phyloP scores from a whole-genome alignment of 1,140 invertebrate genomes.

The Bombus waltoni region DNA sequence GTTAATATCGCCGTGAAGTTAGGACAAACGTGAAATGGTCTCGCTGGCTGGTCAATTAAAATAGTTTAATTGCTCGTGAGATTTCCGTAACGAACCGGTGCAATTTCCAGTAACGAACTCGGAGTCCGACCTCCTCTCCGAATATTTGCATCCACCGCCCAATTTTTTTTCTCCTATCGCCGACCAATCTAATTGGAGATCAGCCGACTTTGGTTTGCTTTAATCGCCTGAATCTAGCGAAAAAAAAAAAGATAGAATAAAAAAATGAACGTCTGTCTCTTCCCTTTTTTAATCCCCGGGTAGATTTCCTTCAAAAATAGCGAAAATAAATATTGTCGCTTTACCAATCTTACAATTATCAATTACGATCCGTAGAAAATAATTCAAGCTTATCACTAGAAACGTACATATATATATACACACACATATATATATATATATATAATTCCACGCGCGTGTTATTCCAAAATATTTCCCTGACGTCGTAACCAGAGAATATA shows the following conservation, averaged over 20 bases:
- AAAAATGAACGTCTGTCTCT: not conserved
- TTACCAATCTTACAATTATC: not conserved
- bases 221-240: not conserved
- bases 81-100: slow-evolving; percentile 33
- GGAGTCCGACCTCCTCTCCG: not conserved
- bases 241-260: not conserved
- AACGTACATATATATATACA: not conserved
- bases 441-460: not conserved
- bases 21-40: slow-evolving; percentile 33
- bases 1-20: slow-evolving; percentile 37
- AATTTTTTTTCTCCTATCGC: slow-evolving; percentile 5
- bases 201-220: not conserved
- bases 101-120: slow-evolving; percentile 48
- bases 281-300: too few species aligned
- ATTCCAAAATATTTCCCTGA: not conserved
- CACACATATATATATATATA: not conserved
- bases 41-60: slow-evolving; percentile 38
- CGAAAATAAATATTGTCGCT: not conserved
- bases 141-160: slow-evolving; percentile 21
- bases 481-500: not conserved
- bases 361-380: not conserved
- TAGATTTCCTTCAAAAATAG: not conserved
- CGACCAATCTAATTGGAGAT: slow-evolving; percentile 5
- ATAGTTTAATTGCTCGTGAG: slow-evolving; percentile 44
- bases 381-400: not conserved